Percentiles rank a stretch among this genome's conserved stretches.
phyloP scores from a whole-genome alignment of 2,797 vertebrate genomes.

The Podargus strigoides region DNA sequence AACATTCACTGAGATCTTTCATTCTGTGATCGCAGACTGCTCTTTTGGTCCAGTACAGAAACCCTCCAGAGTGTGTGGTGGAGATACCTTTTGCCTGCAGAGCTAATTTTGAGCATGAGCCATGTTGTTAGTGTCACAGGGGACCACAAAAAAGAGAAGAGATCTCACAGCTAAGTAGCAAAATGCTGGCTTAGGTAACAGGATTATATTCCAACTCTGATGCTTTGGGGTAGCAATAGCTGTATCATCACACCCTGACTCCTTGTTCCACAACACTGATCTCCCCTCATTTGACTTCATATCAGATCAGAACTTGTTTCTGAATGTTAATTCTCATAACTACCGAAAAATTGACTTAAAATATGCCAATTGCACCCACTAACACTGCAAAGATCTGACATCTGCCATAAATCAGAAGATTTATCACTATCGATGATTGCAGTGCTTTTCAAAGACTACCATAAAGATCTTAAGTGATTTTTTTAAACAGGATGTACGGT shows the following conservation, averaged over 20 bases:
- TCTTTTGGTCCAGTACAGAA: not conserved
- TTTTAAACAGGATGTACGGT: not conserved
- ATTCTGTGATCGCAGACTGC: not conserved
- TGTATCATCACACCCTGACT: not conserved
- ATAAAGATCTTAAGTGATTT: not conserved
- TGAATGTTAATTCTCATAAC: not conserved
- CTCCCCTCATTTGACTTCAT: not conserved
- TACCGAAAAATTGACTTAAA: not conserved
- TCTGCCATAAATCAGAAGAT: not conserved
- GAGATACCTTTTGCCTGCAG: not conserved
- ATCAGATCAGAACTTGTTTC: not conserved
- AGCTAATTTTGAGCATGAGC: not conserved
- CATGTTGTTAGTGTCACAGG: not conserved
- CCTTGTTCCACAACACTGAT: not conserved
- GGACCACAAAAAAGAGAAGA: not conserved
- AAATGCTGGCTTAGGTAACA: not conserved
- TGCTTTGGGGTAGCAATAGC: not conserved
- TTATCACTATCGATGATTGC: not conserved
- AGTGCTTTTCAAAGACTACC: not conserved
- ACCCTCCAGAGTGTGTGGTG: accelerated
- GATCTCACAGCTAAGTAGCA: not conserved
- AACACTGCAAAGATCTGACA: not conserved
- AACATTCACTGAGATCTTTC: not conserved
- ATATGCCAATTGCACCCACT: not conserved
- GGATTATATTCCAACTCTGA: not conserved